Evolutionary conservation across 1,140 invertebrate species (phyloP).

Genomic region (Drosophila paulistorum): DNA sequence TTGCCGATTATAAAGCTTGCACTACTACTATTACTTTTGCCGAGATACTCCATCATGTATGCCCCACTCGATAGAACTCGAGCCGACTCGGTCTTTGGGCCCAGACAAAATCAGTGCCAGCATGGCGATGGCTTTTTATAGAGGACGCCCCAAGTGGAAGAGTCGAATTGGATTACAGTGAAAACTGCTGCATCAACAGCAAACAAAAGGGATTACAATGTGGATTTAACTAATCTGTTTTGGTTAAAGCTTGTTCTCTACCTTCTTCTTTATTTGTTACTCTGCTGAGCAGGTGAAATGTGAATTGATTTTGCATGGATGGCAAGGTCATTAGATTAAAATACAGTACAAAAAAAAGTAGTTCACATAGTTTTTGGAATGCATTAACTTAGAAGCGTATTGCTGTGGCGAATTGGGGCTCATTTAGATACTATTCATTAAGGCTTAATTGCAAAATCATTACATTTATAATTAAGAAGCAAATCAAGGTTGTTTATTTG

Average conservation of each 20-base stretch:
- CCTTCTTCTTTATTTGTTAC: not conserved
- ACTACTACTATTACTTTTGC: conserved; percentile 12
- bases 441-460: not conserved
- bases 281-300: conserved; percentile 48
- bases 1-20: conserved; percentile 49
- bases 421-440: not conserved
- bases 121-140: conserved; percentile 47
- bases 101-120: conserved; percentile 64
- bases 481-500: not conserved
- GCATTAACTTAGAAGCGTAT: no score
- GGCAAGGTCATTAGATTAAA: conserved; percentile 26
- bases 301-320: conserved; percentile 50
- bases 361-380: no score
- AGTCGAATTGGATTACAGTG: conserved; percentile 56
- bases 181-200: conserved; percentile 32
- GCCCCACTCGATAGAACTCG: conserved; percentile 17
- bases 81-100: conserved; percentile 45
- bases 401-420: no score
- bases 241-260: conserved; percentile 27
- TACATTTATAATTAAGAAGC: not conserved
- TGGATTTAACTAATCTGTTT: conserved; percentile 62
- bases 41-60: conserved; percentile 49
- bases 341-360: not conserved
- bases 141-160: not conserved
- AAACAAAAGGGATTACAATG: conserved; percentile 43